These are phyloP conservation scores for Thunnus maccoyii DNA, from an alignment of 2,113 vertebrate genomes.

Conservation along the genomic window DNA sequence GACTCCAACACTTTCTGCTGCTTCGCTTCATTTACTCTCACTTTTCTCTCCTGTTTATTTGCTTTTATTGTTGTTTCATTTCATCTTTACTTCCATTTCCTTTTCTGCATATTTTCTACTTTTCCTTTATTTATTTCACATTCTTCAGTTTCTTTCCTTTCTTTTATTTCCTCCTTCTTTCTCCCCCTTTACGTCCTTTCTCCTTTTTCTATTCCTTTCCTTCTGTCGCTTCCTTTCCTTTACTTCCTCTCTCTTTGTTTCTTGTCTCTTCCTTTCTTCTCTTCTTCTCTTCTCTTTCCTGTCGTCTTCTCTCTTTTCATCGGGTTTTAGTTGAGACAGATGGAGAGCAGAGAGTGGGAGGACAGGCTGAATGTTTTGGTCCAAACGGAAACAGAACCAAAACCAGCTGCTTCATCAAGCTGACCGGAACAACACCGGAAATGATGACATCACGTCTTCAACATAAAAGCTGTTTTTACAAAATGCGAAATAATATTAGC, in stretches of 20 bases:
- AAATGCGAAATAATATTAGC: background rate
- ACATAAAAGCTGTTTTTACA: slow-evolving; percentile 24
- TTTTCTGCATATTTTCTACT: background rate
- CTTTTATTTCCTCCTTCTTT: too few relatives aligned
- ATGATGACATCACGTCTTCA: background rate
- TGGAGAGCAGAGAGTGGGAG: slow-evolving; percentile 1
- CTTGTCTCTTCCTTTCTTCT: background rate
- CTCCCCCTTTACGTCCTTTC: background rate
- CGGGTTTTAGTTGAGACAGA: too few relatives aligned
- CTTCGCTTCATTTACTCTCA: too few relatives aligned
- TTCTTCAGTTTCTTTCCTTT: background rate
- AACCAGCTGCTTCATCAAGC: background rate
- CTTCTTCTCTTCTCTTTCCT: background rate
- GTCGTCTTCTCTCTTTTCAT: background rate
- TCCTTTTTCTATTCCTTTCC: background rate
- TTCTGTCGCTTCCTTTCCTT: background rate
- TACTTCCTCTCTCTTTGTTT: background rate
- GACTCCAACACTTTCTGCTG: background rate
- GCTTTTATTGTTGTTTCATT: background rate
- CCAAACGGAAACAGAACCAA: slow-evolving; percentile 47
- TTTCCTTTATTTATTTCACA: background rate
- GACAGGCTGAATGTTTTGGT: slow-evolving; percentile 14
- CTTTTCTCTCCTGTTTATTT: too few relatives aligned
- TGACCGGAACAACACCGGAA: background rate
- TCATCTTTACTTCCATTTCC: background rate